Evolutionary conservation across 2,888 invertebrate genomes (phyloP).

Genomic region (Caenorhabditis sp.): DNA sequence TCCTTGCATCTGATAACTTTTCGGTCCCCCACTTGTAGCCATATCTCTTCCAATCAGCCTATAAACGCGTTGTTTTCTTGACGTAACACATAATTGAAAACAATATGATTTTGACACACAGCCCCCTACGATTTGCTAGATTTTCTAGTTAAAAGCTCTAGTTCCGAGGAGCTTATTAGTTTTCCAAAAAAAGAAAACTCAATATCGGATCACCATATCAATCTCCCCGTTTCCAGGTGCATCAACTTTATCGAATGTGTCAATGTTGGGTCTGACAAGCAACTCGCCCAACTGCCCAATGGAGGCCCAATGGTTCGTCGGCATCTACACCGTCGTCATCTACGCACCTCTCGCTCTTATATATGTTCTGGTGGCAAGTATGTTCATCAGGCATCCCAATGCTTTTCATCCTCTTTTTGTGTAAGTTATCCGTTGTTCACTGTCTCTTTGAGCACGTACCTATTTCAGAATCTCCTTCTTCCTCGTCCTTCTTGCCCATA

Average conservation of each 20-base stretch:
- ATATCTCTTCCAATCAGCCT: too few species aligned
- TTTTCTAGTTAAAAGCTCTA: too few species aligned
- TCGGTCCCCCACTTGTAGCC: too few species aligned
- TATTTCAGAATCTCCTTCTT: constrained; percentile 61
- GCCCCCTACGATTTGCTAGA: too few species aligned
- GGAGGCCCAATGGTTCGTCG: constrained; percentile 50
- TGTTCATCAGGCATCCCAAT: constrained; percentile 58
- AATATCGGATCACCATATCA: too few species aligned
- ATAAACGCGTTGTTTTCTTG: too few species aligned
- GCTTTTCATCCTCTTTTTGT: constrained; percentile 59
- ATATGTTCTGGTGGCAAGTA: constrained; percentile 39
- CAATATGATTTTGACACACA: too few species aligned
- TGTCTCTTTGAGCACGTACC: background rate
- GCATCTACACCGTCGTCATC: constrained; percentile 56
- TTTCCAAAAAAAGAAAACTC: too few species aligned
- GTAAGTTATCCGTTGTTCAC: constrained; percentile 21
- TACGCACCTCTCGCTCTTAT: constrained; percentile 45
- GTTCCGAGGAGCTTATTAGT: too few species aligned
- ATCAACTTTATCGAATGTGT: constrained; percentile 23
- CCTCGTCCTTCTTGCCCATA: constrained; percentile 45
- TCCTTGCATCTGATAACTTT: too few species aligned
- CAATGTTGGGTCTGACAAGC: constrained; percentile 44
- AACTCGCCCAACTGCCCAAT: constrained; percentile 46
- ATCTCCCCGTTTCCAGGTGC: constrained; percentile 34
- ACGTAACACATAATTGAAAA: too few species aligned